Conservation (phyloP, 2,113 vertebrate genomes). For the Todiramphus chloris region DNA sequence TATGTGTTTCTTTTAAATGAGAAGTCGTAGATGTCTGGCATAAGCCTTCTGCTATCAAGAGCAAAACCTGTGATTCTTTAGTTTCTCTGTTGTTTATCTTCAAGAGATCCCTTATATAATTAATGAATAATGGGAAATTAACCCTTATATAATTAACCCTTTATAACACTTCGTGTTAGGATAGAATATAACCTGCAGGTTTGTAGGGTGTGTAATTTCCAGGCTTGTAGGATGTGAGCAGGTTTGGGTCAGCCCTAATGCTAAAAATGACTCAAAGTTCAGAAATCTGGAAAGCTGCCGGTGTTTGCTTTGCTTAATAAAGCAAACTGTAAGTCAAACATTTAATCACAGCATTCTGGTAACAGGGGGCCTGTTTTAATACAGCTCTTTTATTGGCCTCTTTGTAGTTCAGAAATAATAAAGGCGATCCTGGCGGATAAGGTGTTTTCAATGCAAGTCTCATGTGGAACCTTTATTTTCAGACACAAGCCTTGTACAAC, state of each 20-base stretch:
- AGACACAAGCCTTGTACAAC: constrained; percentile 19
- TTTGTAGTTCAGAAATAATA: constrained; percentile 60
- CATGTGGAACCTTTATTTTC: constrained; percentile 48
- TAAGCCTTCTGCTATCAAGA: background rate
- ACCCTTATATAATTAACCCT: background rate
- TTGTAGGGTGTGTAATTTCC: background rate
- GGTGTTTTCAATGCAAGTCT: constrained; percentile 43
- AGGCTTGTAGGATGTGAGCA: background rate
- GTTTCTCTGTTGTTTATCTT: background rate
- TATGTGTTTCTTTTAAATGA: background rate
- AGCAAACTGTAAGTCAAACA: constrained; percentile 62
- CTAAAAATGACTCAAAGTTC: constrained; percentile 11
- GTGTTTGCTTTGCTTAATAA: constrained; percentile 61
- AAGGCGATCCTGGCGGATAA: background rate
- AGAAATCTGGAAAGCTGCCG: constrained; percentile 36
- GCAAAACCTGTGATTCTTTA: background rate
- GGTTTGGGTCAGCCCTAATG: background rate
- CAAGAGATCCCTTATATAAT: background rate
- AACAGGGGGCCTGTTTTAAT: constrained; percentile 29
- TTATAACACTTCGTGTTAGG: background rate
- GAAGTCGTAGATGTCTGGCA: background rate
- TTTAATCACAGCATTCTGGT: constrained; percentile 44
- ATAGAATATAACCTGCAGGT: background rate
- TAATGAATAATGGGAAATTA: background rate
- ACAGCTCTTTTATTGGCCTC: constrained; percentile 54